These are phyloP conservation scores for Pipistrellus kuhlii DNA, from an alignment of 2,797 vertebrate species.

Conservation along the genomic window DNA sequence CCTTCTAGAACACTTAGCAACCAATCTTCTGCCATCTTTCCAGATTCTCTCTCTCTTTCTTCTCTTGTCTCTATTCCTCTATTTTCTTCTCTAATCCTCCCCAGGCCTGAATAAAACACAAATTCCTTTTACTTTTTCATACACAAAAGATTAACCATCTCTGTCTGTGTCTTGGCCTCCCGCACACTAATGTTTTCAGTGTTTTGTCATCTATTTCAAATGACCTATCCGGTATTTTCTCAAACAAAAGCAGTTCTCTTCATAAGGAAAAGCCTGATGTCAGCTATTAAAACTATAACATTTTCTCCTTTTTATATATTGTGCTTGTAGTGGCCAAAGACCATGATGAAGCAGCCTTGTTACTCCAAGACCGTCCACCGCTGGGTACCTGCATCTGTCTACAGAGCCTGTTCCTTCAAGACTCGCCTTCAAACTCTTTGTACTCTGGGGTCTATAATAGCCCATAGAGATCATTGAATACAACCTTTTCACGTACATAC, in stretches of 20 bases:
- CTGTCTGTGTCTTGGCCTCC: background rate
- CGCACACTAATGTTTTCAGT: background rate
- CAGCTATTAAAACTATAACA: background rate
- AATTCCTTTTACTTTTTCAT: background rate
- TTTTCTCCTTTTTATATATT: background rate
- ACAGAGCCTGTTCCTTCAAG: background rate
- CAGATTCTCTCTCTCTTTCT: background rate
- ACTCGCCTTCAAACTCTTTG: background rate
- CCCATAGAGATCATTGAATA: background rate
- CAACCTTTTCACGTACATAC: background rate
- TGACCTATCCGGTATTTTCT: background rate
- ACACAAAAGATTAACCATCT: background rate
- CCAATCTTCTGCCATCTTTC: background rate
- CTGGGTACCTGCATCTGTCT: background rate
- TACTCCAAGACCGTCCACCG: background rate
- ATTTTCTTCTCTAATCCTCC: background rate
- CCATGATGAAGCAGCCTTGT: background rate
- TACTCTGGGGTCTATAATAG: background rate
- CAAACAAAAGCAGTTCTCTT: background rate
- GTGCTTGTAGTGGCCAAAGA: background rate
- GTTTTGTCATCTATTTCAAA: background rate
- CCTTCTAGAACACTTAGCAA: background rate
- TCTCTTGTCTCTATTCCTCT: background rate
- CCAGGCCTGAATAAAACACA: constrained; percentile 37
- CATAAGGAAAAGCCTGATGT: background rate